Conservation (phyloP, 1,140 invertebrate species). For the Diabrotica virgifera region DNA sequence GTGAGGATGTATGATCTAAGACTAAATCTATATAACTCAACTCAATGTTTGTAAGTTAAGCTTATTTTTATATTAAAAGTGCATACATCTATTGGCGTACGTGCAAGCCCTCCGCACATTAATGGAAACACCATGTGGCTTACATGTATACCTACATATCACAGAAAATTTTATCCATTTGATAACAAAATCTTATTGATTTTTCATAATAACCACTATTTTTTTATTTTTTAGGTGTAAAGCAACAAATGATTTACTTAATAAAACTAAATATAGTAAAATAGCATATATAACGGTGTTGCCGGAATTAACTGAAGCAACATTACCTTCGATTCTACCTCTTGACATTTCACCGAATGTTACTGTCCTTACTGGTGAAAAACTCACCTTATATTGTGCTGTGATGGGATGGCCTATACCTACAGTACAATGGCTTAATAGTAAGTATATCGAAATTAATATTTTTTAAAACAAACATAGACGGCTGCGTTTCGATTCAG, state of each 20-base stretch:
- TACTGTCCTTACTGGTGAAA: conserved; percentile 34
- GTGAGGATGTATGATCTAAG: no score
- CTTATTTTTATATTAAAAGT: no score
- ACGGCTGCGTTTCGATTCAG: no score
- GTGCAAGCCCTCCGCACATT: no score
- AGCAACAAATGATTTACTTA: conserved; percentile 41
- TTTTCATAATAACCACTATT: background rate
- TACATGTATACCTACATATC: no score
- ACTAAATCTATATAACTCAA: no score
- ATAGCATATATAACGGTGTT: conserved; percentile 31
- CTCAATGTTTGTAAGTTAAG: no score
- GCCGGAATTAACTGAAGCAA: conserved; percentile 13
- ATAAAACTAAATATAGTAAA: conserved; percentile 37
- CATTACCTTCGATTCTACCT: conserved; percentile 35
- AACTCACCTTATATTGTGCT: conserved; percentile 36
- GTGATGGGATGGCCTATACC: conserved; percentile 41
- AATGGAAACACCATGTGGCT: no score
- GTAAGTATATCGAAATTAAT: conserved; percentile 23
- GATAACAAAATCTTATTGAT: background rate
- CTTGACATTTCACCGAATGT: conserved; percentile 30
- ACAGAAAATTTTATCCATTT: background rate
- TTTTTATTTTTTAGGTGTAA: conserved; percentile 38
- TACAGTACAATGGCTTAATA: conserved; percentile 40
- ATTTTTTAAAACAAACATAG: no score
- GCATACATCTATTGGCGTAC: no score